A percentile compares a stretch with the other conserved stretches of the same genome.
Evolutionary conservation across 2,888 invertebrate genomes (phyloP).

Genomic region (Acanthoscelides obtectus): DNA sequence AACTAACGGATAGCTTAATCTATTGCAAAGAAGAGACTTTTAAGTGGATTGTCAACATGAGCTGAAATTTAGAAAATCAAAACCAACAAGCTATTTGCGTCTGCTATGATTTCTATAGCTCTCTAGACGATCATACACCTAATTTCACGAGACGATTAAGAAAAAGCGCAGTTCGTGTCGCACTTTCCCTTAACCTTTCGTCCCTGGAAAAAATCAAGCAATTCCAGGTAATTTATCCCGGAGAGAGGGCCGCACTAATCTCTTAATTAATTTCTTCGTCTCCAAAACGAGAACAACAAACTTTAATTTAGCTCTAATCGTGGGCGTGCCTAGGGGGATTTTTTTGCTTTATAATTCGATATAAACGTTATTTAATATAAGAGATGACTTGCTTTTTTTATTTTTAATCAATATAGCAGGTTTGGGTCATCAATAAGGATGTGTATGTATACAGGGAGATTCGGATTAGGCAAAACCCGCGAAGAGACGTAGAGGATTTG

Average conservation of each 20-base stretch:
- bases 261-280: background rate
- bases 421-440: no score
- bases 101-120: background rate
- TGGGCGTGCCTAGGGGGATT: background rate
- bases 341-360: background rate
- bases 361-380: background rate
- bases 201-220: background rate
- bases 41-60: no score
- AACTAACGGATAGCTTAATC: no score
- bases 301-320: background rate
- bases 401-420: no score
- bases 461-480: no score
- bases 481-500: no score
- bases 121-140: background rate
- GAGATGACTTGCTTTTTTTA: background rate
- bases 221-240: background rate
- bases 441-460: no score
- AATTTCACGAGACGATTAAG: background rate
- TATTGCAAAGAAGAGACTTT: no score
- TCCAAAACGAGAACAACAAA: background rate
- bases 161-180: background rate
- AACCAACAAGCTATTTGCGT: no score
- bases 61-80: no score
- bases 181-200: background rate
- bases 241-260: background rate